Base-by-base conservation (phyloP, 1,140 invertebrate species). In the Atta texana region DNA sequence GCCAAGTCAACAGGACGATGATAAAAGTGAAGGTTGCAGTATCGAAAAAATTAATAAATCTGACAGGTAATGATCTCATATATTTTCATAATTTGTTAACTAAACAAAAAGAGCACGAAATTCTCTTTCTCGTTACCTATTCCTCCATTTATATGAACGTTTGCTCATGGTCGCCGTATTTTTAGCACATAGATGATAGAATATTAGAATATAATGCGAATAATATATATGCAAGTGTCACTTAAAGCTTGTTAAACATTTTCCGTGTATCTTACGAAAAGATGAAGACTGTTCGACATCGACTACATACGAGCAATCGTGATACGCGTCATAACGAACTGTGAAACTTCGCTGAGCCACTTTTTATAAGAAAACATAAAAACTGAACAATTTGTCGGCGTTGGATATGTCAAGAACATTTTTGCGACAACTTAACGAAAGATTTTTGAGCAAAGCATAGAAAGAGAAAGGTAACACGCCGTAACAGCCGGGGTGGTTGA, bases 61-160 rank as follows among this genome's bases (percentile, higher is more conserved):
- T 16, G 49, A 69, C 74, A 90, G 90, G 90, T 91, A 91, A 91
- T 64, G 6, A 86, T 14, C 24, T 86, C 16, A 14, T 69, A 44
- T 44, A 44, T 44, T 44, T 69, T 68, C 16, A 53, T 18, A 49
- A 59, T 39, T 61, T 49, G 3, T 74, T 53, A 76, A 12, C 8
- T 77, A 10, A 34, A 76, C 18, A 49, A 28, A 34, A 49, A 61
- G 18, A 53, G 4, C 10, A 59, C 53, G 31, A 51, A 51, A n/a
- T 77, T 53, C 6, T 21, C 24, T 51, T 34, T 59, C 12, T 64
- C 8, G 34, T n/a, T 14, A 16, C 3, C 2, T 76, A 0, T 74
- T 51, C 10, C 10, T 21, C 8, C 8, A 3, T 55, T 24, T 80
- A 31, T 55, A 10, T 24, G 14, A 64, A 34, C 5, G 1, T 85